Evolutionary conservation across 2,797 vertebrate species (phyloP).

Genomic region (Pagetopsis macropterus): DNA sequence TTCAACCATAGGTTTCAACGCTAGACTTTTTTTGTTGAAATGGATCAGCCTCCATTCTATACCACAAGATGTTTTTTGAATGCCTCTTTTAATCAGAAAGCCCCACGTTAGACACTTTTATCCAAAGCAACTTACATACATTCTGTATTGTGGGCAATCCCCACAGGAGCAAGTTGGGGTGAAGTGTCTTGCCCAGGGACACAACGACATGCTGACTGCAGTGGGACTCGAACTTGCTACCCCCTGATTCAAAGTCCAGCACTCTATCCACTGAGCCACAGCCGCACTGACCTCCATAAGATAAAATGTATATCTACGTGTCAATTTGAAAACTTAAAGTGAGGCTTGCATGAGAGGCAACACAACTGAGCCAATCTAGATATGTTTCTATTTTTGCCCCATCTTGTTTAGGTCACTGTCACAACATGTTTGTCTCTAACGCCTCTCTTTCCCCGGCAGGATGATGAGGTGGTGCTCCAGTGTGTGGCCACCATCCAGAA

Average conservation of each 20-base stretch:
- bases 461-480: conserved; percentile 98
- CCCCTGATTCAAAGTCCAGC: too few species aligned
- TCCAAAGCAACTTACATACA: too few species aligned
- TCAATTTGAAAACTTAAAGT: conserved; percentile 12
- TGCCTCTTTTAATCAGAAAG: not conserved
- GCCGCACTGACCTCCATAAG: too few species aligned
- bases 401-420: conserved; percentile 32
- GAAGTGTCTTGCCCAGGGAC: too few species aligned
- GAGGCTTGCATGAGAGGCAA: conserved; percentile 8
- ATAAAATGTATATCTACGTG: not conserved
- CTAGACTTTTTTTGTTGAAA: not conserved
- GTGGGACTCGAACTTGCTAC: too few species aligned
- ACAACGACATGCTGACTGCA: too few species aligned
- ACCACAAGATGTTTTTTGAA: not conserved
- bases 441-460: conserved; percentile 79
- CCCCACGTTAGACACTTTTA: not conserved
- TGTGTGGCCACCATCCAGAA: conserved; percentile 92
- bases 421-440: conserved; percentile 32
- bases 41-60: not conserved
- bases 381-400: not conserved
- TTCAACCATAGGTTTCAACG: too few species aligned
- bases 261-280: too few species aligned
- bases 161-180: too few species aligned
- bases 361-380: conserved; percentile 9
- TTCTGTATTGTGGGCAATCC: too few species aligned